Conservation (phyloP, 1,140 invertebrate species). For the Tribolium castaneum region DNA sequence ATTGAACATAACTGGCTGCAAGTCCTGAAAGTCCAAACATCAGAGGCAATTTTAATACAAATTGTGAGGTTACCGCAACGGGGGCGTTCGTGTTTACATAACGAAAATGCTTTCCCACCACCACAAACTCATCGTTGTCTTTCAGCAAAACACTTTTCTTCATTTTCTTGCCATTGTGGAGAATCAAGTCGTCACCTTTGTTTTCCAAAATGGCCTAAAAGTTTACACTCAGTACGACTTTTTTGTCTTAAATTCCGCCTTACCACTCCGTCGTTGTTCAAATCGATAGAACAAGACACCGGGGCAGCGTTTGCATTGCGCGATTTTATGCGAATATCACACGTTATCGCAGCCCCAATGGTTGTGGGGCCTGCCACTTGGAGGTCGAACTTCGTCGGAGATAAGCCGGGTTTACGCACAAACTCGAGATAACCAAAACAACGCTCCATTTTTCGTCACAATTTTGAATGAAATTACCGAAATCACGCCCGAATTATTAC, state of each 20-base stretch:
- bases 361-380: neutral
- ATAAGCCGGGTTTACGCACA: neutral
- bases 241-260: neutral
- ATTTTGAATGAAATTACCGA: too few species aligned
- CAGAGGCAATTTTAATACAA: neutral
- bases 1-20: neutral
- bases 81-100: neutral
- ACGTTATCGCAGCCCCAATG: neutral
- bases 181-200: constrained; percentile 58
- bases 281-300: neutral
- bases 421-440: neutral
- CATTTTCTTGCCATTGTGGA: neutral
- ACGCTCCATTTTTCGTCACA: neutral
- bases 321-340: neutral
- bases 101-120: neutral
- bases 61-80: neutral
- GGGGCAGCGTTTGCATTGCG: neutral
- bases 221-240: neutral
- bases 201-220: constrained; percentile 30
- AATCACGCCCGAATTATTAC: too few species aligned
- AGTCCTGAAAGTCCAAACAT: neutral
- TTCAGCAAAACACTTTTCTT: neutral
- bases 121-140: neutral
- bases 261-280: neutral
- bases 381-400: neutral